Evolutionary conservation across 2,888 invertebrate genomes (phyloP).

Genomic region (Catocala nupta): DNA sequence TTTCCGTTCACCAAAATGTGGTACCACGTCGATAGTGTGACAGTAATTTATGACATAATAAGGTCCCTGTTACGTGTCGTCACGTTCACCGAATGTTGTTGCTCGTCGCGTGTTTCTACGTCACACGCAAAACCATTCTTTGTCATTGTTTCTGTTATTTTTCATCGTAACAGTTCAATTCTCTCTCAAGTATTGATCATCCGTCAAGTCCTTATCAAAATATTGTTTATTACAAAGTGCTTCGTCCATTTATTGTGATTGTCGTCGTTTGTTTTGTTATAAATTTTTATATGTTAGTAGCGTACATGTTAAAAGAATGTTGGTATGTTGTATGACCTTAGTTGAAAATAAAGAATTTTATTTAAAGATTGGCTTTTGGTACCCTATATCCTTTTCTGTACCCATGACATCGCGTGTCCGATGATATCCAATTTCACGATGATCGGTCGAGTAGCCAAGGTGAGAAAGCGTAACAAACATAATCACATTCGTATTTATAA

Average conservation of each 20-base stretch:
- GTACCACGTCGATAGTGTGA: constrained; percentile 42
- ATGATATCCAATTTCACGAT: too few species aligned
- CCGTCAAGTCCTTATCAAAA: constrained; percentile 44
- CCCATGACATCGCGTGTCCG: too few species aligned
- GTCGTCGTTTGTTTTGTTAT: constrained; percentile 3
- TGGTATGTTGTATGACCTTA: too few species aligned
- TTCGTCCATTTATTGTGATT: constrained; percentile 4
- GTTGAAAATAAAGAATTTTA: too few species aligned
- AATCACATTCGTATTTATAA: too few species aligned
- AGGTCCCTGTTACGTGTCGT: constrained; percentile 18
- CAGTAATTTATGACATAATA: constrained; percentile 50
- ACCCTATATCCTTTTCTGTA: too few species aligned
- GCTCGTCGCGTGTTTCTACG: constrained; percentile 34
- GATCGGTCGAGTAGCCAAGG: too few species aligned
- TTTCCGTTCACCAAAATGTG: constrained; percentile 10
- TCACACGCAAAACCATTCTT: constrained; percentile 44
- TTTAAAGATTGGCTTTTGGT: too few species aligned
- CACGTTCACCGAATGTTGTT: constrained; percentile 42
- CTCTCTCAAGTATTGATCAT: constrained; percentile 46
- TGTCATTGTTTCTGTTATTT: constrained; percentile 49
- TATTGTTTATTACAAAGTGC: constrained; percentile 35
- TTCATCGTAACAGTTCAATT: constrained; percentile 50
- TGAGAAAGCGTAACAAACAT: too few species aligned
- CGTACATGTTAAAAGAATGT: too few species aligned
- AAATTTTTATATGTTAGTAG: neutral